Percentiles rank a stretch among this genome's conserved stretches.
Evolutionary conservation across 2,797 vertebrate genomes (phyloP).

Genomic region (Hoplostethus atlanticus): DNA sequence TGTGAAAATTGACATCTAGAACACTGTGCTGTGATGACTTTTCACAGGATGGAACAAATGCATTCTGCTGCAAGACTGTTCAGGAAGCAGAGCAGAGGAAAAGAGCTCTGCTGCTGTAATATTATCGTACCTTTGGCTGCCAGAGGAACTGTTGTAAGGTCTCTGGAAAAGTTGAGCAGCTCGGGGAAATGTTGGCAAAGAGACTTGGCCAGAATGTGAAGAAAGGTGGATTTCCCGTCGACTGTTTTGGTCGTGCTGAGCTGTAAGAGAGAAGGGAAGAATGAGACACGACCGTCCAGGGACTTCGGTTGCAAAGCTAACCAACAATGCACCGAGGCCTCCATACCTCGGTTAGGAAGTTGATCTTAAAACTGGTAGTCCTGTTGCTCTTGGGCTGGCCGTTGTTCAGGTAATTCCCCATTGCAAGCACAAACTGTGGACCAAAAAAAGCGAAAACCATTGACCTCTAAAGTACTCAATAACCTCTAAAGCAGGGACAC

Average conservation of each 20-base stretch:
- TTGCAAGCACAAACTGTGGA: constrained; percentile 95
- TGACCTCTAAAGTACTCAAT: too few species aligned
- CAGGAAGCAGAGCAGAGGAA: neutral
- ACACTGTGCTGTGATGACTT: neutral
- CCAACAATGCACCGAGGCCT: too few species aligned
- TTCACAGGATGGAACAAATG: neutral
- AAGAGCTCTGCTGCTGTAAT: constrained; percentile 7
- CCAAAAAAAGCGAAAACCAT: constrained; percentile 1
- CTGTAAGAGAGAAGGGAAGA: constrained; percentile 73
- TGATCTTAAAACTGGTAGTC: constrained; percentile 98
- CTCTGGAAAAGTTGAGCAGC: constrained; percentile 95
- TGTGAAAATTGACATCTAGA: neutral
- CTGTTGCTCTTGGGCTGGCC: constrained; percentile 94
- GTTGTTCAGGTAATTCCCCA: constrained; percentile 99
- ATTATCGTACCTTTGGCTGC: constrained; percentile 93
- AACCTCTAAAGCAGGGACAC: too few species aligned
- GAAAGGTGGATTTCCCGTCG: constrained; percentile 97
- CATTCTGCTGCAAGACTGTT: neutral
- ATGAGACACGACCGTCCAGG: neutral
- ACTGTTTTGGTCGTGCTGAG: constrained; percentile 98
- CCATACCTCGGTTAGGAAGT: constrained; percentile 95
- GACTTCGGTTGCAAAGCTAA: neutral
- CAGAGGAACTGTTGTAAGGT: constrained; percentile 93
- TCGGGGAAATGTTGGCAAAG: constrained; percentile 98
- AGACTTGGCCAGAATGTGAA: constrained; percentile 99